Percentiles rank a stretch among this genome's conserved stretches.
Conservation (phyloP, 2,797 vertebrate genomes). For the Ctenochaetus hawaiiensis region DNA sequence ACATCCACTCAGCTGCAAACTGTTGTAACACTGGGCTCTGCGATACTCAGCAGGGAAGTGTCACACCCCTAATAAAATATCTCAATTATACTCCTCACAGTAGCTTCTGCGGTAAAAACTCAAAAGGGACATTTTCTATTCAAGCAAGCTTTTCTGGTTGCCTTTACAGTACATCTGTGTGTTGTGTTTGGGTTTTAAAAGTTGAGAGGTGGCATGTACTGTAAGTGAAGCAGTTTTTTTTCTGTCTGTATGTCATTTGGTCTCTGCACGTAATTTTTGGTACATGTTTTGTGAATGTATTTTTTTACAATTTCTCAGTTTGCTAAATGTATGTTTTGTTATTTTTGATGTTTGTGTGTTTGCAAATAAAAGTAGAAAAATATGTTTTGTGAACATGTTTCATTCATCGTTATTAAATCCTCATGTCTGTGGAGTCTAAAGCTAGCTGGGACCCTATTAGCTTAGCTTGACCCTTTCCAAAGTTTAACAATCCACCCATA, state of each 20-base stretch:
- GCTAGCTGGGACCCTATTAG: background rate
- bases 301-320: constrained; percentile 81
- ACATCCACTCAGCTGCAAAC: constrained; percentile 22
- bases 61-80: constrained; percentile 32
- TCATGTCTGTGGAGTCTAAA: background rate
- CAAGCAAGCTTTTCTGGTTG: constrained; percentile 52
- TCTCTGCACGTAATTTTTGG: constrained; percentile 76
- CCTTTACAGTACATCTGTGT: constrained; percentile 62
- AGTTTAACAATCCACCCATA: background rate
- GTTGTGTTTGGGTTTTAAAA: constrained; percentile 30
- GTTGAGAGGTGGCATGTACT: constrained; percentile 45
- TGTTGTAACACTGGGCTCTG: constrained; percentile 13
- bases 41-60: constrained; percentile 21
- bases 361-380: constrained; percentile 80
- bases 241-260: constrained; percentile 55
- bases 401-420: constrained; percentile 16
- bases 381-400: constrained; percentile 2
- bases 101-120: constrained; percentile 23
- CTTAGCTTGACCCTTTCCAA: constrained; percentile 8
- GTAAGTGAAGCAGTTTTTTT: constrained; percentile 61
- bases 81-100: constrained; percentile 28
- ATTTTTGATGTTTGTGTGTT: constrained; percentile 74
- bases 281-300: constrained; percentile 82
- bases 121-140: constrained; percentile 43
- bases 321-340: constrained; percentile 77